Conservation (phyloP, 2,888 invertebrate species). For the Mycogona germanica region DNA sequence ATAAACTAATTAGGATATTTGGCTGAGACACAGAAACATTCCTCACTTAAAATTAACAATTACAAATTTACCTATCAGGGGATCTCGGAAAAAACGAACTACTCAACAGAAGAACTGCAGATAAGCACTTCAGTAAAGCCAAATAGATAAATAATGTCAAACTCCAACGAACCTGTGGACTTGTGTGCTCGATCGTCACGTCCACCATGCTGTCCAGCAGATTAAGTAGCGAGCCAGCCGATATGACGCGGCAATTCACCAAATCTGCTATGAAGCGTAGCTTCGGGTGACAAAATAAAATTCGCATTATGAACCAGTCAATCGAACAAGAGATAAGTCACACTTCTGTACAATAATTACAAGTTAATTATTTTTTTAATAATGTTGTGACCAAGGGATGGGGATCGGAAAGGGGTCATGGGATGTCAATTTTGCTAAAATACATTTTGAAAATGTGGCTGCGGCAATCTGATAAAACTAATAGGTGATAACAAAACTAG, state of each 20-base stretch:
- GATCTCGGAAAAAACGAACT: background rate
- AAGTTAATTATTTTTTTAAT: too few species aligned
- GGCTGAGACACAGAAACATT: too few species aligned
- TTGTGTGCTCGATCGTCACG: conserved; percentile 83
- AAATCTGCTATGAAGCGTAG: conserved; percentile 89
- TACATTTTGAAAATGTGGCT: too few species aligned
- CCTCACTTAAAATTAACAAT: too few species aligned
- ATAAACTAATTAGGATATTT: too few species aligned
- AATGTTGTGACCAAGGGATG: too few species aligned
- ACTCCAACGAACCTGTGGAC: conserved; percentile 56
- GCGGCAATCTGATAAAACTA: too few species aligned
- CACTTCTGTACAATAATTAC: too few species aligned
- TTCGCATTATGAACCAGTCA: background rate
- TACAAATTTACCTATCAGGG: too few species aligned
- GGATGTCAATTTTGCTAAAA: too few species aligned
- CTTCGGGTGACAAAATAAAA: conserved; percentile 34
- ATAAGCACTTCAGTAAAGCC: conserved; percentile 5
- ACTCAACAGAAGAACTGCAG: background rate
- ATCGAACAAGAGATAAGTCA: background rate
- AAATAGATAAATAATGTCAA: conserved; percentile 27
- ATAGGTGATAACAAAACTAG: too few species aligned
- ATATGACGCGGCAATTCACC: conserved; percentile 93
- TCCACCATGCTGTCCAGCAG: conserved; percentile 88
- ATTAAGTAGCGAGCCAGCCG: conserved; percentile 78
- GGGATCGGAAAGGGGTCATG: too few species aligned